Evolutionary conservation across 2,888 invertebrate genomes (phyloP), one percentile per base, ranked within the genome.

Genomic region (Electrophaes corylata): DNA sequence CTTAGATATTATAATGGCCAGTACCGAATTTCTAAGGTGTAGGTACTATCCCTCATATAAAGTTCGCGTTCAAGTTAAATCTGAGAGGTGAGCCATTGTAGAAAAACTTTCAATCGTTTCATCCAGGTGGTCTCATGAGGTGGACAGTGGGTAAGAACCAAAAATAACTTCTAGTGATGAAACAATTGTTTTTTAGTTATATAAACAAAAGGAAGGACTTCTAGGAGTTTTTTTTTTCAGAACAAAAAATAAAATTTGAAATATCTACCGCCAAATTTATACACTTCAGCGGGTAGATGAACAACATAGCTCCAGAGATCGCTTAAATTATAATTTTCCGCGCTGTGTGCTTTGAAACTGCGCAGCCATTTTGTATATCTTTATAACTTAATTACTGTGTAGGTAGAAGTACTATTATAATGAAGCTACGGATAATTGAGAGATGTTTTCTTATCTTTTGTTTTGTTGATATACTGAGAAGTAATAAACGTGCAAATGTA

Each of bases 241-340:
- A 12, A 5, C 12, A 16, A 35, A 16, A 6, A 3, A 35, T 16
- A 10, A 11, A 37, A n/a, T 39, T 40, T 43, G 1, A 29, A 10
- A 29, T 2, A 47, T 40, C 2, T 33, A 39, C 39, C 33, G 31
- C 19, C 31, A 23, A n/a, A 6, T 19, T 39, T n/a, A 49, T 26
- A 45, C 41, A 46, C 33, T 41, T 40, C 26, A 39, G 19, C 33
- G 40, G 46, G 45, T 39, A 53, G 57, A 66, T 68, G 57, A 54
- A 65, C 58, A 50, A 47, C 33, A 52, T 54, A 51, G 52, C 52
- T 50, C 44, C 26, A 53, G 55, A 59, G 60, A 67, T 66, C 58
- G 52, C 46, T 66, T 60, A 58, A 67, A 59, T 67, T 62, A 65
- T 69, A 75, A 79, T 81, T 79, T 78, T 72, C 76, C 71, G 49